phyloP scores from a whole-genome alignment of 1,140 invertebrate species.

The Matsumurasca onukii region DNA sequence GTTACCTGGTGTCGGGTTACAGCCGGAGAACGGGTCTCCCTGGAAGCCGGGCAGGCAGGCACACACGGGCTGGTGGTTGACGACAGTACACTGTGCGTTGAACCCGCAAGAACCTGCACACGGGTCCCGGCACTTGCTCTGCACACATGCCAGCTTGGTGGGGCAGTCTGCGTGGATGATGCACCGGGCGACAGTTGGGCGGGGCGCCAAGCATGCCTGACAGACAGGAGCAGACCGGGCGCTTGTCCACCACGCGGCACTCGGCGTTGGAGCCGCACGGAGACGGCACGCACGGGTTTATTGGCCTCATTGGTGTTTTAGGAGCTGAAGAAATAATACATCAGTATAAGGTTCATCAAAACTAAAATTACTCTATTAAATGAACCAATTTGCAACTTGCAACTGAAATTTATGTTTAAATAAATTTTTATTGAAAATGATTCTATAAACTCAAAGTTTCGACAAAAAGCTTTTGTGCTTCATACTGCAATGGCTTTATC shows the following conservation, averaged over 20 bases:
- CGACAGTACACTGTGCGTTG: constrained; percentile 51
- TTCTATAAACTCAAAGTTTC: no score
- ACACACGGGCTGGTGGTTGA: constrained; percentile 52
- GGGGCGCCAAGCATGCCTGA: constrained; percentile 68
- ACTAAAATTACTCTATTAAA: no score
- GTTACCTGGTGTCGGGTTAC: constrained; percentile 44
- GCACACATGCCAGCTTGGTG: constrained; percentile 46
- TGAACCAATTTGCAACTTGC: no score
- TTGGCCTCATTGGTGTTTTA: constrained; percentile 43
- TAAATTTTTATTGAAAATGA: no score
- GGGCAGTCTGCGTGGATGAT: constrained; percentile 50
- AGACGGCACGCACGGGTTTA: constrained; percentile 72
- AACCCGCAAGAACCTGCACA: constrained; percentile 50
- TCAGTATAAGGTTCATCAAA: no score
- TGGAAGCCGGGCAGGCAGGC: constrained; percentile 51
- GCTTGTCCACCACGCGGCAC: constrained; percentile 66
- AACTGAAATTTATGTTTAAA: no score
- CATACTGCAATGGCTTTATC: no score
- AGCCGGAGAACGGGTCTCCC: constrained; percentile 53
- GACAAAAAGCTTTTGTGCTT: no score
- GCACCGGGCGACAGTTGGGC: constrained; percentile 49
- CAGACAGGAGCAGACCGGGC: constrained; percentile 74
- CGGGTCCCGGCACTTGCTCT: constrained; percentile 49
- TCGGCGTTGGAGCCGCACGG: constrained; percentile 81
- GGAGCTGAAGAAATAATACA: constrained; percentile 36